phyloP scores from a whole-genome alignment of 2,113 vertebrate species.

The Neodon shergylaensis region DNA sequence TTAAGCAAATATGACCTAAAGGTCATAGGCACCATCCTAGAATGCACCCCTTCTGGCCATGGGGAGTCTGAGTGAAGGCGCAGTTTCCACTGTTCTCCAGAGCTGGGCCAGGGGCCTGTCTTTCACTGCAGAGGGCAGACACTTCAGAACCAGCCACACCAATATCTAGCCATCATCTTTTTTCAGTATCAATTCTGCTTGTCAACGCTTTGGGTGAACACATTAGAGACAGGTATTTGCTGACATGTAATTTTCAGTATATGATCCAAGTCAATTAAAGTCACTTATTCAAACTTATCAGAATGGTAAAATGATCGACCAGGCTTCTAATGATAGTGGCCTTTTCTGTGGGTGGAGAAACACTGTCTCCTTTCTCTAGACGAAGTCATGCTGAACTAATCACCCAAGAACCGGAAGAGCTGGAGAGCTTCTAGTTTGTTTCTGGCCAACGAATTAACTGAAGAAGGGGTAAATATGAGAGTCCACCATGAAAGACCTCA shows the following conservation, averaged over 20 bases:
- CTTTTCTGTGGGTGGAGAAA: constrained; percentile 45
- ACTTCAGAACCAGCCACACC: not conserved
- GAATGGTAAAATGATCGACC: constrained; percentile 31
- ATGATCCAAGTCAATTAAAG: constrained; percentile 38
- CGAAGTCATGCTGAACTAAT: constrained; percentile 60
- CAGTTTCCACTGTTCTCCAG: not conserved
- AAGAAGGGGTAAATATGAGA: constrained; percentile 36
- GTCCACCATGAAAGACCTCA: constrained; percentile 44
- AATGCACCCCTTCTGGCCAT: not conserved
- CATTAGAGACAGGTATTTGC: not conserved
- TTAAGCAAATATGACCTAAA: constrained; percentile 27
- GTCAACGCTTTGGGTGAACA: not conserved
- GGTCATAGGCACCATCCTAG: not conserved
- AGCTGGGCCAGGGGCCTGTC: not conserved
- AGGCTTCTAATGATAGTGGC: constrained; percentile 13
- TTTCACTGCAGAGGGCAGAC: not conserved
- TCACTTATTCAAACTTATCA: constrained; percentile 32
- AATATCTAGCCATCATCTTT: not conserved
- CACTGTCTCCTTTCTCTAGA: constrained; percentile 61
- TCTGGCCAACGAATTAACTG: constrained; percentile 63
- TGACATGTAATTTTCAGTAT: constrained; percentile 41
- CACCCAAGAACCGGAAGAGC: constrained; percentile 47
- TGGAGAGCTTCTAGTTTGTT: constrained; percentile 54
- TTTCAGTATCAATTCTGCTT: not conserved
- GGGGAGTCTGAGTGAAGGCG: not conserved